Percentiles rank a stretch among this genome's conserved stretches.
phyloP scores from a whole-genome alignment of 2,113 vertebrate genomes.

The Laterallus jamaicensis region DNA sequence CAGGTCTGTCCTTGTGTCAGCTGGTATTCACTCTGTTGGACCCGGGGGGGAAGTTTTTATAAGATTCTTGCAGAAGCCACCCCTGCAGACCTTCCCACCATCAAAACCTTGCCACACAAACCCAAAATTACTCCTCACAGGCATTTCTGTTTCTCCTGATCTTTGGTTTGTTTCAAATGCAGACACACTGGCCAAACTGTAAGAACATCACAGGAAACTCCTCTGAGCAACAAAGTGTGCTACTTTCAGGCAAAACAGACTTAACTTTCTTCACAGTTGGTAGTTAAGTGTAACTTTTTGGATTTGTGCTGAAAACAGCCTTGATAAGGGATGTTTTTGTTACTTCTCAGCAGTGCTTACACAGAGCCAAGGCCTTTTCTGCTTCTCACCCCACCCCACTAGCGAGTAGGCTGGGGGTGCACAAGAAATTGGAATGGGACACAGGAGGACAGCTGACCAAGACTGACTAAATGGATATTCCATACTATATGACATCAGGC shows the following conservation, averaged over 20 bases:
- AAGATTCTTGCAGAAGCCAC: too few species aligned
- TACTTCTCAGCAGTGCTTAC: not conserved
- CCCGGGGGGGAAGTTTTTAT: too few species aligned
- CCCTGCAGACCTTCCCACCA: too few species aligned
- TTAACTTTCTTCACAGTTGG: not conserved
- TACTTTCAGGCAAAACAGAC: not conserved
- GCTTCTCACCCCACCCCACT: not conserved
- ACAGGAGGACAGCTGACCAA: not conserved
- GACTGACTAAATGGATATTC: not conserved
- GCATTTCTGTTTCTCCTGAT: not conserved
- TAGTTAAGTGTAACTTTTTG: fast-evolving
- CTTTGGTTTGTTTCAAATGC: not conserved
- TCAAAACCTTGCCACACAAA: too few species aligned
- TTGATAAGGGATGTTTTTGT: not conserved
- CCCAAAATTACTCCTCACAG: too few species aligned
- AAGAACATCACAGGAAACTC: not conserved
- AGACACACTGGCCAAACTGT: not conserved
- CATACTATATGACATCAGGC: fast-evolving
- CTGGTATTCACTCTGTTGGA: too few species aligned
- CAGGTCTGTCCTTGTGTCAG: too few species aligned
- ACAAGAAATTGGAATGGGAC: not conserved
- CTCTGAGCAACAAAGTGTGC: not conserved
- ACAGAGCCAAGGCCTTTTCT: not conserved
- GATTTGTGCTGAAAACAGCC: not conserved
- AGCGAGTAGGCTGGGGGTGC: fast-evolving